These are phyloP conservation scores for Noctua comes DNA, from an alignment of 2,888 invertebrate species.

Conservation along the genomic window DNA sequence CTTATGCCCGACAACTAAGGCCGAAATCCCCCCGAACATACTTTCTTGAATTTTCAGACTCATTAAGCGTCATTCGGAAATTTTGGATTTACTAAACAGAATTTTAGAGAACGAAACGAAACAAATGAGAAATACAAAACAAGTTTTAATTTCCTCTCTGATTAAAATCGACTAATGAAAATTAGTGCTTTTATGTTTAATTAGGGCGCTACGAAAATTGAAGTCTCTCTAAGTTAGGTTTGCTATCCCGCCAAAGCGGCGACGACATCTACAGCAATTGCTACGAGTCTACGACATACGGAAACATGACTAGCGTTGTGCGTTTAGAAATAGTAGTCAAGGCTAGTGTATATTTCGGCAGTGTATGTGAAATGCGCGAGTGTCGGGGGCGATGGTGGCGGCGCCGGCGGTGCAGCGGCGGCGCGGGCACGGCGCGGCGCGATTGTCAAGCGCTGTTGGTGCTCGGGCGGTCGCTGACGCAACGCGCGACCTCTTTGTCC, in stretches of 20 bases:
- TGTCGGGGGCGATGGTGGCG: constrained; percentile 32
- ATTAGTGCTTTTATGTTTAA: constrained; percentile 51
- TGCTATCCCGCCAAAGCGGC: constrained; percentile 44
- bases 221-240: constrained; percentile 22
- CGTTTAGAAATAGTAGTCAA: constrained; percentile 83
- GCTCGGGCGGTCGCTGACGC: constrained; percentile 81
- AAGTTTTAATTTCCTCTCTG: constrained; percentile 60
- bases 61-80: constrained; percentile 85
- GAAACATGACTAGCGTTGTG: constrained; percentile 72
- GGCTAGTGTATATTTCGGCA: constrained; percentile 83
- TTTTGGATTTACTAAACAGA: constrained; percentile 86
- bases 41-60: constrained; percentile 82
- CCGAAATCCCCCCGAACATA: constrained; percentile 68
- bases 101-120: constrained; percentile 76
- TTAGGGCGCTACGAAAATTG: constrained; percentile 44
- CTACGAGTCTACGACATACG: constrained; percentile 69
- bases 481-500: constrained; percentile 90
- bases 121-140: constrained; percentile 73
- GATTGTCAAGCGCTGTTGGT: constrained; percentile 72
- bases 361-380: constrained; percentile 80
- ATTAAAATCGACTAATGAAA: constrained; percentile 64
- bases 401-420: constrained; percentile 63
- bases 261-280: constrained; percentile 62
- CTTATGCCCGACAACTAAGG: constrained; percentile 75
- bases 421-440: constrained; percentile 65